A percentile compares a stretch with the other conserved stretches of the same genome.
Conservation (phyloP, 64 coral and sea anemone species). For the Actinia tenebrosa region DNA sequence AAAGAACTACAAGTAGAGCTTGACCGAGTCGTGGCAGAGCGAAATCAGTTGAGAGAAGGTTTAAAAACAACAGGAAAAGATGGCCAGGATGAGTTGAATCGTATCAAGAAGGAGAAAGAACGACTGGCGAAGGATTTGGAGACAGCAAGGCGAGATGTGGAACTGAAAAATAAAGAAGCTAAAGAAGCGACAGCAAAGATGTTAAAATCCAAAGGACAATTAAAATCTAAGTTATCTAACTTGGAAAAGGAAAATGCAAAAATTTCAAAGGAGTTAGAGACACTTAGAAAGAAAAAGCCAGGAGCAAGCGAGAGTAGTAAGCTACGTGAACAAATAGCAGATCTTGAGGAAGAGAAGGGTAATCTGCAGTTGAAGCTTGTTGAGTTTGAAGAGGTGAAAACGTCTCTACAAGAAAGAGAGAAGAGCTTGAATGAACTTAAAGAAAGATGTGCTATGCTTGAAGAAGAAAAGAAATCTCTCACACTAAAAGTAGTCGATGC, state of each 20-base stretch:
- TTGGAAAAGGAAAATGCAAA: slow-evolving; percentile 68
- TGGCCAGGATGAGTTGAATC: slow-evolving; percentile 33
- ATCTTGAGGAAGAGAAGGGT: slow-evolving; percentile 31
- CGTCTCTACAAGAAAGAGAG: background rate
- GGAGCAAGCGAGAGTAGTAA: slow-evolving; percentile 2
- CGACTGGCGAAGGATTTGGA: slow-evolving; percentile 33
- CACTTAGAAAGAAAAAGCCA: slow-evolving; percentile 28
- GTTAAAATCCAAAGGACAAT: slow-evolving; percentile 57
- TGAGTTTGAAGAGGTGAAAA: slow-evolving; percentile 15
- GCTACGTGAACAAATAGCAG: slow-evolving; percentile 10
- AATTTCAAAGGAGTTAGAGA: slow-evolving; percentile 54
- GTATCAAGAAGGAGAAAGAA: slow-evolving; percentile 23
- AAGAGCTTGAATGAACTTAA: slow-evolving; percentile 41
- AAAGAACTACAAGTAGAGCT: slow-evolving; percentile 38
- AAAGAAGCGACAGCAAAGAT: slow-evolving; percentile 52
- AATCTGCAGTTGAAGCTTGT: slow-evolving; percentile 18
- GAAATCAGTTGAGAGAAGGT: slow-evolving; percentile 25
- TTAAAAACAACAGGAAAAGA: slow-evolving; percentile 3
- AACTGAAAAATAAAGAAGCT: slow-evolving; percentile 46
- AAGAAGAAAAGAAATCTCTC: slow-evolving; percentile 51
- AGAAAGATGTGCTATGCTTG: slow-evolving; percentile 42
- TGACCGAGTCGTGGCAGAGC: slow-evolving; percentile 26
- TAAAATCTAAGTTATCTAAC: slow-evolving; percentile 67
- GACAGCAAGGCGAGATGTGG: slow-evolving; percentile 30
- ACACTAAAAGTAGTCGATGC: slow-evolving; percentile 58